phyloP scores from a whole-genome alignment of 2,797 vertebrate species.

The Clamator glandarius region DNA sequence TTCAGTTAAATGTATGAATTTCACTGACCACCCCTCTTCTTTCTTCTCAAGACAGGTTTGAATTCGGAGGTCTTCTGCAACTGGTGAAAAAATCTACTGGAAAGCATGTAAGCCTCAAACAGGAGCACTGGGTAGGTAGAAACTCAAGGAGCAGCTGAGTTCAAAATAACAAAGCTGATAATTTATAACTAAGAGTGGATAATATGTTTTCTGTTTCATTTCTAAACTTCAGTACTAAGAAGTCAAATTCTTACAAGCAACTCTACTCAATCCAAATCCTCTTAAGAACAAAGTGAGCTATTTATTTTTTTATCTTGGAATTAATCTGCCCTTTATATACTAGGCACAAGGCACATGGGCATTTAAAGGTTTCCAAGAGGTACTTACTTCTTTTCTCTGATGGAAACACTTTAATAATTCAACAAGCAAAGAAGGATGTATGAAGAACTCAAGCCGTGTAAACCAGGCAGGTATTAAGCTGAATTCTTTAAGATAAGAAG shows the following conservation, averaged over 20 bases:
- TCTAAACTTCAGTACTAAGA: slow-evolving; percentile 9
- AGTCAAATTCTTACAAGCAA: slow-evolving; percentile 34
- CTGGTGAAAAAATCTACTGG: neutral
- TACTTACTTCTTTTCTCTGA: neutral
- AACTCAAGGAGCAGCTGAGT: neutral
- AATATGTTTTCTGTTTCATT: neutral
- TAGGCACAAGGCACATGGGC: neutral
- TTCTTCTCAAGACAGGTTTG: neutral
- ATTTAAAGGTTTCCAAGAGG: neutral
- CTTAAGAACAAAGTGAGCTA: slow-evolving; percentile 46
- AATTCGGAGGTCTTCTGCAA: neutral
- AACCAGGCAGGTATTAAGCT: neutral
- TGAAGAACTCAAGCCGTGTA: neutral
- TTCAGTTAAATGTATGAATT: neutral
- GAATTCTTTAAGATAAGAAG: neutral
- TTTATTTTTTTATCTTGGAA: slow-evolving; percentile 43
- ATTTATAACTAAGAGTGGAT: neutral
- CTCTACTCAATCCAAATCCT: slow-evolving; percentile 48
- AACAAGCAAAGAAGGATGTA: neutral
- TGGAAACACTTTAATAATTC: neutral
- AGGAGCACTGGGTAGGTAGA: neutral
- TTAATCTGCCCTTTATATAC: slow-evolving; percentile 23
- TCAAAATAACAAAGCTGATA: neutral
- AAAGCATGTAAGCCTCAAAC: neutral
- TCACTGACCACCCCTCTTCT: neutral